These are phyloP conservation scores for Ectemnius cavifrons DNA, from an alignment of 2,888 invertebrate genomes.

Conservation along the genomic window DNA sequence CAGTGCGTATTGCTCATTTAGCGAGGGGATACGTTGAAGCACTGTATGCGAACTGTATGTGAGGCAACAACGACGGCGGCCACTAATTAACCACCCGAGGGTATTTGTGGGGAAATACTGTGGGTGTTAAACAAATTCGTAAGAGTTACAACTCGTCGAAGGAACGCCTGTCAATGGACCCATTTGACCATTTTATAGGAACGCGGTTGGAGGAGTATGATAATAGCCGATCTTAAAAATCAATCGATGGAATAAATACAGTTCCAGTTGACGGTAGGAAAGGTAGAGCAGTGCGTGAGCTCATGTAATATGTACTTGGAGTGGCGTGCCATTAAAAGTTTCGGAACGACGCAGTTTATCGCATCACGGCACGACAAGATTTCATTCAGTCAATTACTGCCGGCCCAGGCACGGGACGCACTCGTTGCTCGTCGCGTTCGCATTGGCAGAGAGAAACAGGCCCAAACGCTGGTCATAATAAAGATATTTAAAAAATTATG, in stretches of 20 bases:
- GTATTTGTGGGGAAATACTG: too few relatives aligned
- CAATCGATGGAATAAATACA: conserved; percentile 18
- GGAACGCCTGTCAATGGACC: too few relatives aligned
- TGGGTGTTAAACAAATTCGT: too few relatives aligned
- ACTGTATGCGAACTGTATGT: too few relatives aligned
- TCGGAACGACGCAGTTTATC: conserved; percentile 48
- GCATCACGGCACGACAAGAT: conserved; percentile 44
- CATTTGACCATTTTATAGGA: too few relatives aligned
- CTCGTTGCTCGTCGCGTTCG: conserved; percentile 24
- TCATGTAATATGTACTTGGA: conserved; percentile 5
- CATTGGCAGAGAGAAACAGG: conserved; percentile 10
- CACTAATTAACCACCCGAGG: too few relatives aligned
- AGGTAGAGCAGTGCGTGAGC: conserved; percentile 15
- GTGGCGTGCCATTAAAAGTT: conserved; percentile 50
- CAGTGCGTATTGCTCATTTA: too few relatives aligned
- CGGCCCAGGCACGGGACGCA: conserved; percentile 15
- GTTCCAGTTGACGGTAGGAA: background rate
- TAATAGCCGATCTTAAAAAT: conserved; percentile 21
- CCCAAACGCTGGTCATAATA: conserved; percentile 44
- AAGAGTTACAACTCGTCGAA: too few relatives aligned
- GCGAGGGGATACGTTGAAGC: too few relatives aligned
- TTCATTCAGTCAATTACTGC: conserved; percentile 54
- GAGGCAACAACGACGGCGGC: too few relatives aligned
- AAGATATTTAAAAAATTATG: conserved; percentile 67
- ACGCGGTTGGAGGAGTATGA: background rate